Conservation (phyloP, 2,888 invertebrate species). For the Lithosia quadra region DNA sequence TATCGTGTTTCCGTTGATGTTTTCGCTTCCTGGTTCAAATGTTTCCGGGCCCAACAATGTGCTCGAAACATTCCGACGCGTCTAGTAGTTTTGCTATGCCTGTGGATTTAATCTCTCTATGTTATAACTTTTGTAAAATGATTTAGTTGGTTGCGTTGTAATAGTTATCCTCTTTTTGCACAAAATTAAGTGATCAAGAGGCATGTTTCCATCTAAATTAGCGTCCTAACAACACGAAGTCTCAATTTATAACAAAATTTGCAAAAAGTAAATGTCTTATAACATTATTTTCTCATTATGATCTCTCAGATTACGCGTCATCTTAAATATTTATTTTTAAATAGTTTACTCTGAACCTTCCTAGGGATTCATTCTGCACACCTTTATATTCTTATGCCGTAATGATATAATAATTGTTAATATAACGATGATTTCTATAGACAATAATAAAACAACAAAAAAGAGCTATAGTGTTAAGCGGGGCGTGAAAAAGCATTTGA, state of each 20-base stretch:
- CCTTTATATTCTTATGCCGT: too few species aligned
- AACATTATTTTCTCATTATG: conserved; percentile 47
- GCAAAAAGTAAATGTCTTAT: conserved; percentile 27
- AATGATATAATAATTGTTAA: neutral
- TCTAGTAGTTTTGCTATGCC: neutral
- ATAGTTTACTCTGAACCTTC: neutral
- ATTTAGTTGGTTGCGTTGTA: conserved; percentile 5
- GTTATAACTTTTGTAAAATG: neutral
- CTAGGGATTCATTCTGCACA: neutral
- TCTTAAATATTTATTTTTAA: neutral
- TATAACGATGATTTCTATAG: neutral
- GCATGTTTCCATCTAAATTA: neutral
- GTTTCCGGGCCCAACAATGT: conserved; percentile 62
- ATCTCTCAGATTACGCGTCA: conserved; percentile 19
- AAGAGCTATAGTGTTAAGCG: too few species aligned
- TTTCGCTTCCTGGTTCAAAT: conserved; percentile 72
- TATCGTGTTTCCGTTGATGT: conserved; percentile 63
- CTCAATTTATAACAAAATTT: conserved; percentile 22
- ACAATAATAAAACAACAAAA: too few species aligned
- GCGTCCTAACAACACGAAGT: conserved; percentile 14
- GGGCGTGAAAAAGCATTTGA: too few species aligned
- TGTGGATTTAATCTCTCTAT: neutral
- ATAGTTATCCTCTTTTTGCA: neutral
- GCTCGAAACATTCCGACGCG: conserved; percentile 8
- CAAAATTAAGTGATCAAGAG: conserved; percentile 6